Evolutionary conservation across 2,888 invertebrate species (phyloP).

Genomic region (Mycalesis mineus): DNA sequence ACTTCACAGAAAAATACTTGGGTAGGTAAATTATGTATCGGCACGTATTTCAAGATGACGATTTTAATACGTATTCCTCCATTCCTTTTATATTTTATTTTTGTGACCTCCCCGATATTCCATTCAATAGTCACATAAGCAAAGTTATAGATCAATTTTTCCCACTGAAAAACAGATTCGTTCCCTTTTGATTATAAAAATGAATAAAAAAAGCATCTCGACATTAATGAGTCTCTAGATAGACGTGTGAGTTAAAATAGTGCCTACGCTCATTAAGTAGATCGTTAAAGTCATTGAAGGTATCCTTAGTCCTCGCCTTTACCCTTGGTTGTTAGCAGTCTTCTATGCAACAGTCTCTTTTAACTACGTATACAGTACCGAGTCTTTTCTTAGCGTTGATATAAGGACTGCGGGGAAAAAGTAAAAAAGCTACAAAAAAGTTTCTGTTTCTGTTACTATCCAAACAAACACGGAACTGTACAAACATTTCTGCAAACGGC

Average conservation of each 20-base stretch:
- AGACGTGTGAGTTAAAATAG: slow-evolving; percentile 28
- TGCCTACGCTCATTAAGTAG: slow-evolving; percentile 33
- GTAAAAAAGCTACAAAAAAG: slow-evolving; percentile 11
- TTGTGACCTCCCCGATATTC: not conserved
- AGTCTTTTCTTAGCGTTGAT: slow-evolving; percentile 20
- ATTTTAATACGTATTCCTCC: slow-evolving; percentile 4
- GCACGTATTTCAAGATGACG: slow-evolving; percentile 36
- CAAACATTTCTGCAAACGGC: slow-evolving; percentile 11
- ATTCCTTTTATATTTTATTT: slow-evolving; percentile 1
- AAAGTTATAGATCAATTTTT: slow-evolving; percentile 6
- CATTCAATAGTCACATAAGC: not conserved
- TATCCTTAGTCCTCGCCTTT: slow-evolving; percentile 26
- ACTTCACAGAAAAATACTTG: slow-evolving; percentile 48
- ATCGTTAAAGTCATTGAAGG: slow-evolving; percentile 32
- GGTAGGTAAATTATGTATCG: slow-evolving; percentile 61
- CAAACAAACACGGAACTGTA: slow-evolving; percentile 15
- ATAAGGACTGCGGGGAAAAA: slow-evolving; percentile 17
- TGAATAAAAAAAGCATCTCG: slow-evolving; percentile 24
- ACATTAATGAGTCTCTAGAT: slow-evolving; percentile 29
- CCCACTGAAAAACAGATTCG: slow-evolving; percentile 8
- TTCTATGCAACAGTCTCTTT: slow-evolving; percentile 24
- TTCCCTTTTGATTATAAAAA: slow-evolving; percentile 25
- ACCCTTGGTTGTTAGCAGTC: slow-evolving; percentile 29
- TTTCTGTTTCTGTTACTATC: slow-evolving; percentile 12
- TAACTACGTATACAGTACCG: slow-evolving; percentile 15